Evolutionary conservation across 2,888 invertebrate genomes (phyloP).

Genomic region (Acanthosepion esculentum): DNA sequence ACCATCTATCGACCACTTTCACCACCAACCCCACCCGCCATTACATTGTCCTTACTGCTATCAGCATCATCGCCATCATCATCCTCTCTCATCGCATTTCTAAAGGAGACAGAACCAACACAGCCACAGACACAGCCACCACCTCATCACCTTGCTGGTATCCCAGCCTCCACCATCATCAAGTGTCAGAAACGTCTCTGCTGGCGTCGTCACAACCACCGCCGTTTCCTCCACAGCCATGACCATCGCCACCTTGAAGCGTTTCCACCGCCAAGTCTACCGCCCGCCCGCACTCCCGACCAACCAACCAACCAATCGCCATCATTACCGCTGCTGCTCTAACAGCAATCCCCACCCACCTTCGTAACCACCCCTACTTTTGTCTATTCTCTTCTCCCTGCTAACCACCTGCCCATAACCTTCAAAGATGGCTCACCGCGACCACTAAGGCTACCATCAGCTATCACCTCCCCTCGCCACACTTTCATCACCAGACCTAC

Average conservation of each 20-base stretch:
- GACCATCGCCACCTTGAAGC: neutral
- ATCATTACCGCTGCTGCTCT: neutral
- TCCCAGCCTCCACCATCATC: neutral
- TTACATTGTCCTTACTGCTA: too few species aligned
- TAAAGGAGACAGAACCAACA: neutral
- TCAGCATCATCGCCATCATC: neutral
- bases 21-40: too few species aligned
- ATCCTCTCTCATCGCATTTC: neutral
- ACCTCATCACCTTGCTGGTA: neutral
- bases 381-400: neutral
- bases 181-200: neutral
- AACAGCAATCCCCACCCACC: neutral
- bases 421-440: neutral
- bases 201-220: neutral
- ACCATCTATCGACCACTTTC: too few species aligned
- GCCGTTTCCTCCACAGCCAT: neutral
- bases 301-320: neutral
- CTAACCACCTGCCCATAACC: neutral
- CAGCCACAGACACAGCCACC: neutral
- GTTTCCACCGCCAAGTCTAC: neutral
- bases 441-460: neutral
- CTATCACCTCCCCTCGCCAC: neutral
- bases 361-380: neutral
- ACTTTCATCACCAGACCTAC: neutral
- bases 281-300: neutral